phyloP scores from a whole-genome alignment of 2,888 invertebrate species.

The Ennomos erosarius region DNA sequence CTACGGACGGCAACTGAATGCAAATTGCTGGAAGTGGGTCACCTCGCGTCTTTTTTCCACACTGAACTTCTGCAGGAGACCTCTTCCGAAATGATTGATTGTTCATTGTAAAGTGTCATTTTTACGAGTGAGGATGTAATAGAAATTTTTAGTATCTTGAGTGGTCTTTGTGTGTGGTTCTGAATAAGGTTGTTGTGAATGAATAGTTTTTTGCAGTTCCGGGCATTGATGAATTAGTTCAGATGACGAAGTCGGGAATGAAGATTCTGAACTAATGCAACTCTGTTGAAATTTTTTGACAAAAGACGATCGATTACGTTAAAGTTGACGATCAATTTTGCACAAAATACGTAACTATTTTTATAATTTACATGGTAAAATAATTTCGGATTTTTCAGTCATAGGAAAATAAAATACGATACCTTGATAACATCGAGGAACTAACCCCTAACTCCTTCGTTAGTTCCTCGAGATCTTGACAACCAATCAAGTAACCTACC shows the following conservation, averaged over 20 bases:
- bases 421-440: too few species aligned
- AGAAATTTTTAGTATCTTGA: slow-evolving; percentile 67
- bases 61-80: slow-evolving; percentile 62
- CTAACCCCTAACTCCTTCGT: too few species aligned
- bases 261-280: slow-evolving; percentile 26
- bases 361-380: too few species aligned
- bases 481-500: too few species aligned
- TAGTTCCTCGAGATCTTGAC: too few species aligned
- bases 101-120: slow-evolving; percentile 73
- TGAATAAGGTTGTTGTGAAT: slow-evolving; percentile 59
- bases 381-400: too few species aligned
- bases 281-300: slow-evolving; percentile 6
- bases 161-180: slow-evolving; percentile 65
- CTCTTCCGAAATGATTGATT: slow-evolving; percentile 78
- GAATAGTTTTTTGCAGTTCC: slow-evolving; percentile 70
- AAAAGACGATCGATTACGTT: slow-evolving; percentile 8
- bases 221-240: slow-evolving; percentile 73
- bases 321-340: not conserved
- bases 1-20: slow-evolving; percentile 69
- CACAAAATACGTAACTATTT: too few species aligned
- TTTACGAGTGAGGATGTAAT: slow-evolving; percentile 71
- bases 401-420: too few species aligned
- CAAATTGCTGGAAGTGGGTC: slow-evolving; percentile 82
- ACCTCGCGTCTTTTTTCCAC: slow-evolving; percentile 71
- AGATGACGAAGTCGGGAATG: slow-evolving; percentile 38